Percentiles rank a stretch among this genome's conserved stretches.
Evolutionary conservation across 2,797 vertebrate species (phyloP).

Genomic region (Acomys russatus): DNA sequence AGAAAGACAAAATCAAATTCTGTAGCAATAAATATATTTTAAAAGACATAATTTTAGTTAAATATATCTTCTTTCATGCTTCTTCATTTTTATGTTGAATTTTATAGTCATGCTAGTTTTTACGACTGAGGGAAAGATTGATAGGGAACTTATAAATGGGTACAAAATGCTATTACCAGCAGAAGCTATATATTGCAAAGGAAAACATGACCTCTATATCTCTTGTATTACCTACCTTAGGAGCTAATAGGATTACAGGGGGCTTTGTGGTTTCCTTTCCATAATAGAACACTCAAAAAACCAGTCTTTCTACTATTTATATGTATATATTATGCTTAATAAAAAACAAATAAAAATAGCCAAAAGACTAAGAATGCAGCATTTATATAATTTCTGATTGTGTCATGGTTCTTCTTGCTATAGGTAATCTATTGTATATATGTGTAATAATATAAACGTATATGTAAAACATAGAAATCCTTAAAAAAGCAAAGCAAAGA

Average conservation of each 20-base stretch:
- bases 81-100: background rate
- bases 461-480: too few species aligned
- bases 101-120: background rate
- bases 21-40: background rate
- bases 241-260: background rate
- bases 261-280: too few species aligned
- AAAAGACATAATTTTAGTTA: background rate
- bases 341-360: too few species aligned
- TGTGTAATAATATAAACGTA: too few species aligned
- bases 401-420: too few species aligned
- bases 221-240: background rate
- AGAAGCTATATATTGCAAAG: background rate
- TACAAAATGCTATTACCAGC: background rate
- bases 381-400: too few species aligned
- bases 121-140: background rate
- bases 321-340: background rate
- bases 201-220: background rate
- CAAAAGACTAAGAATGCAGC: too few species aligned
- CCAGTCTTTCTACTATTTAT: background rate
- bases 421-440: too few species aligned
- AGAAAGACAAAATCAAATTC: constrained; percentile 24
- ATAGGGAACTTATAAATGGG: background rate
- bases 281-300: background rate
- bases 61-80: background rate
- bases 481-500: too few species aligned